Conservation (phyloP, 2,797 vertebrate genomes). For the Myotis findleyi region DNA sequence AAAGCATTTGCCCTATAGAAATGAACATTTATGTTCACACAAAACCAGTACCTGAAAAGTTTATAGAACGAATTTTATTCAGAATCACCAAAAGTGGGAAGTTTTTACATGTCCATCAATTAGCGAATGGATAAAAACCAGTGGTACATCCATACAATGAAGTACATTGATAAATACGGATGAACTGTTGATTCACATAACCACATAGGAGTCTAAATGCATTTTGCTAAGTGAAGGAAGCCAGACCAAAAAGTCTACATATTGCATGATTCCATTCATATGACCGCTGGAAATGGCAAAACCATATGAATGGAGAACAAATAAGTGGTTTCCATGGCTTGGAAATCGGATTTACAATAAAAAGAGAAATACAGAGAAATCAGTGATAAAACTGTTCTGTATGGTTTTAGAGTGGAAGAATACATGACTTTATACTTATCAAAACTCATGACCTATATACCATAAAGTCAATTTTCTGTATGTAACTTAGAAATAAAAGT, state of each 20-base stretch:
- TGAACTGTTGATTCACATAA: not conserved
- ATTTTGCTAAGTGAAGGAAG: not conserved
- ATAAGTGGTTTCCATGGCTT: not conserved
- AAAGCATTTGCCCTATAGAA: not conserved
- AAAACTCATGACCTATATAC: not conserved
- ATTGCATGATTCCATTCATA: not conserved
- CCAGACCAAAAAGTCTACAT: not conserved
- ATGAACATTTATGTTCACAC: not conserved
- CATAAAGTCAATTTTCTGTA: not conserved
- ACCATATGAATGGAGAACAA: not conserved
- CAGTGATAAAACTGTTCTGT: not conserved
- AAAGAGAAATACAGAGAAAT: not conserved
- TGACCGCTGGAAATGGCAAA: not conserved
- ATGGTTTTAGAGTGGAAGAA: not conserved
- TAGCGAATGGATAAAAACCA: slow-evolving; percentile 14
- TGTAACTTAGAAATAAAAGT: not conserved
- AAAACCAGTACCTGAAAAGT: not conserved
- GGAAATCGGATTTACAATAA: not conserved
- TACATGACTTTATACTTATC: not conserved
- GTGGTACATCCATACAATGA: not conserved
- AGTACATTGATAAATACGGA: too few relatives aligned
- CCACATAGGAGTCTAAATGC: not conserved
- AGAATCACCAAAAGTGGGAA: not conserved
- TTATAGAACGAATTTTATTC: not conserved
- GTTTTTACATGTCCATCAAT: not conserved